Evolutionary conservation across 30 jellyfish, hydroid and myxozoan genomes (phyloP).

Genomic region (Hydractinia echinata): DNA sequence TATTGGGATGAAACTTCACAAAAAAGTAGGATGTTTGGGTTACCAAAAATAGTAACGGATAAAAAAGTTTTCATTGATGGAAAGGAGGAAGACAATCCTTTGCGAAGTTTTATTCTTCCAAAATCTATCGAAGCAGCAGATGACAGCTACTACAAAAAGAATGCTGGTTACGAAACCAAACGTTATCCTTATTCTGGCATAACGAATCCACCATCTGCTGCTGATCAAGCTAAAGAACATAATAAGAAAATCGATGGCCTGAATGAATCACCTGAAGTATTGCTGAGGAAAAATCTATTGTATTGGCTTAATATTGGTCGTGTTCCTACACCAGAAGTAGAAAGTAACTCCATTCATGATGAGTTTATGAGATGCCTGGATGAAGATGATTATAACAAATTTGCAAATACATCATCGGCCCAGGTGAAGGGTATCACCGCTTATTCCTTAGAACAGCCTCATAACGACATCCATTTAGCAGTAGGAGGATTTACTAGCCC

Average conservation of each 20-base stretch:
- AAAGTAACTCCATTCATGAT: neutral
- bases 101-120: conserved; percentile 11
- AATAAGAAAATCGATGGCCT: neutral
- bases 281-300: neutral
- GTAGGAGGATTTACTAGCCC: conserved; percentile 27
- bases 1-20: conserved; percentile 39
- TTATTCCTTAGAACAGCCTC: conserved; percentile 31
- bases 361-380: conserved; percentile 2
- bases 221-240: conserved; percentile 3
- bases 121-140: neutral
- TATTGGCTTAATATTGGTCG: neutral
- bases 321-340: neutral
- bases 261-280: neutral
- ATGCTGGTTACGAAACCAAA: conserved; percentile 27
- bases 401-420: conserved; percentile 34
- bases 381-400: conserved; percentile 12
- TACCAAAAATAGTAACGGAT: conserved; percentile 21
- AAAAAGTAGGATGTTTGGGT: conserved; percentile 28
- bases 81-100: conserved; percentile 2
- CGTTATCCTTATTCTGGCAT: conserved; percentile 50
- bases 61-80: conserved; percentile 8
- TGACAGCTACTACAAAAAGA: neutral
- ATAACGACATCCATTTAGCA: conserved; percentile 34
- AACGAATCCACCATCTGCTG: neutral
- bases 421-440: neutral